Evolutionary conservation across 2,888 invertebrate species (phyloP).

Genomic region (Spilosoma lubricipeda): DNA sequence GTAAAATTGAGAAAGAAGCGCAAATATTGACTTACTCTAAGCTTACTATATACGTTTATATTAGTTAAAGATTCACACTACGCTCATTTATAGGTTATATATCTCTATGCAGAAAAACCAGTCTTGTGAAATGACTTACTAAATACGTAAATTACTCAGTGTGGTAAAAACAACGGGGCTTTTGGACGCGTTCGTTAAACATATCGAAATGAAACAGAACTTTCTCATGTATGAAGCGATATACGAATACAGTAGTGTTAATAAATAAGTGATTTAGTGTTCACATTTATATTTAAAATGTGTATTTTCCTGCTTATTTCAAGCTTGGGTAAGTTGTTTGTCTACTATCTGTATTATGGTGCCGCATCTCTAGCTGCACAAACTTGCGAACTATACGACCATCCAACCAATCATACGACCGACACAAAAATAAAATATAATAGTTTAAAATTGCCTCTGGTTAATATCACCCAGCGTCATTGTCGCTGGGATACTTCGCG

Average conservation of each 20-base stretch:
- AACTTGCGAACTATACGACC: too few relatives aligned
- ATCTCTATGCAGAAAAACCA: background rate
- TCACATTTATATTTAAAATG: background rate
- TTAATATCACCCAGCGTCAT: too few relatives aligned
- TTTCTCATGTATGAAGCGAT: background rate
- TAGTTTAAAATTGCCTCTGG: too few relatives aligned
- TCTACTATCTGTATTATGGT: background rate
- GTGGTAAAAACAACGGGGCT: background rate
- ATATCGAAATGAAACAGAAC: background rate
- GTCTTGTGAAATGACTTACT: background rate
- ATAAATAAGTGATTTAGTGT: background rate
- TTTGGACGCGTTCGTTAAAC: background rate
- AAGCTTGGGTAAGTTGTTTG: background rate
- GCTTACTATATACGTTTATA: too few relatives aligned
- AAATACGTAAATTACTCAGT: background rate
- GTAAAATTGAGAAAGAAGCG: too few relatives aligned
- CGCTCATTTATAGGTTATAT: background rate
- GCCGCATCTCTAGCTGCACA: too few relatives aligned
- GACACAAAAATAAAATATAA: too few relatives aligned
- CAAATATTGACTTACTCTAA: too few relatives aligned
- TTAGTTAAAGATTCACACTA: background rate
- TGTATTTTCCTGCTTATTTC: background rate
- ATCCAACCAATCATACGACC: too few relatives aligned
- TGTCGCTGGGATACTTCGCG: too few relatives aligned
- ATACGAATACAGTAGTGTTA: background rate